A percentile compares a stretch with the other conserved stretches of the same genome.
Evolutionary conservation across 1,140 invertebrate genomes (phyloP).

Genomic region (Copidosoma floridanum): DNA sequence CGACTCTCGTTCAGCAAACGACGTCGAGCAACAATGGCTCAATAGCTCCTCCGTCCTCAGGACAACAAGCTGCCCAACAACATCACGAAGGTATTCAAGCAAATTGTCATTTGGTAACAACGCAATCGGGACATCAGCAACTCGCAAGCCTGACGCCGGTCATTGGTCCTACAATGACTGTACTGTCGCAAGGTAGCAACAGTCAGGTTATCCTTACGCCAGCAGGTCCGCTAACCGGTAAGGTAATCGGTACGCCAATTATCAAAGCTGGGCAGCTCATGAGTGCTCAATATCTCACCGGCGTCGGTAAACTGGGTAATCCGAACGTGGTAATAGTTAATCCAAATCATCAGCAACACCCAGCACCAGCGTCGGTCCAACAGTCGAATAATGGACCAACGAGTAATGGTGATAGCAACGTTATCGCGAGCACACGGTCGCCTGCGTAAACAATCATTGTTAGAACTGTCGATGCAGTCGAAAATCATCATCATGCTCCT

Average conservation of each 20-base stretch:
- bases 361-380: slow-evolving; percentile 24
- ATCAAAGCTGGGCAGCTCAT: slow-evolving; percentile 51
- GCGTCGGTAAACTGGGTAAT: slow-evolving; percentile 56
- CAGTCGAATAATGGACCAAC: neutral
- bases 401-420: too few relatives aligned
- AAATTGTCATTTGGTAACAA: slow-evolving; percentile 13
- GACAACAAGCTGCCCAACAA: neutral
- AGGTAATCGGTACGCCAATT: slow-evolving; percentile 54
- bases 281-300: slow-evolving; percentile 57
- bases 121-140: slow-evolving; percentile 38
- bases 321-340: slow-evolving; percentile 53
- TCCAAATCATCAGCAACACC: slow-evolving; percentile 21
- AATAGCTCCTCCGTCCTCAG: neutral
- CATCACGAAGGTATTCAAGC: slow-evolving; percentile 1
- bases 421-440: too few relatives aligned
- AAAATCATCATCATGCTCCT: too few relatives aligned
- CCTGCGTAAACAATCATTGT: too few relatives aligned
- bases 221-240: slow-evolving; percentile 51
- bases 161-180: slow-evolving; percentile 56
- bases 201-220: slow-evolving; percentile 52
- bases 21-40: neutral
- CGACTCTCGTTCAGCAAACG: slow-evolving; percentile 47
- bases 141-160: slow-evolving; percentile 52
- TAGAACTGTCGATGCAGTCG: too few relatives aligned
- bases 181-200: slow-evolving; percentile 51